Base-by-base conservation (phyloP, 2,797 vertebrate species). In the Numenius phaeopus region DNA sequence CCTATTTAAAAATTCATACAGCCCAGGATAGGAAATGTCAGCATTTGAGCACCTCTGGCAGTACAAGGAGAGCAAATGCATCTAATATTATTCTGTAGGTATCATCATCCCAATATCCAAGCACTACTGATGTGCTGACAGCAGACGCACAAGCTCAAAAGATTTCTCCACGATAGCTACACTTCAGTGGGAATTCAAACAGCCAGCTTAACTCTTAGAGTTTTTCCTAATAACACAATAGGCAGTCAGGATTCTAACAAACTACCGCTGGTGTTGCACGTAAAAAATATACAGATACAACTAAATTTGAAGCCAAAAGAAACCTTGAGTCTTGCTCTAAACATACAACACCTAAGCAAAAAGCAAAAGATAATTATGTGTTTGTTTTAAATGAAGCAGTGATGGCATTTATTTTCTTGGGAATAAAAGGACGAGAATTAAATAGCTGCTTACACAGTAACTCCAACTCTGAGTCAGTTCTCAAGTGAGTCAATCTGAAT, bases 401-500 rank as follows among this genome's bases (percentile, higher is more conserved):
- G 7, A 65, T 17, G 8, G 42, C 10, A 66, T 5, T 87, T 67
- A 44, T 59, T 80, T 94, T 72, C 62, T 70, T 40, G 34, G 21
- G 37, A 78, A 90, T 58, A 86, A 55, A 82, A 75, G 32, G 30
- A 62, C 1, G 8, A 91, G 30, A 87, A 93, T 82, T 76, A 82
- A 90, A 58, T 37, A 89, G 52, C 62, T 93, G 66, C 32, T 87
- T 73, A 65, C 12, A 82, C n/a, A 65, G 24, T 37, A 86, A 67
- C 32, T 76, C 54, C 58, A 81, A 54, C 20, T 69, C 49, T 58
- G 69, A 94, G 27, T 66, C 82, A 87, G 27, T 42, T 84, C 62
- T 89, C 54, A 77, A 79, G 40, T 58, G 75, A 96, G 64, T 71
- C 81, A 76, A 65, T 22, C 27, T 72, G 70, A 82, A 42, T 61